A percentile compares a stretch with the other conserved stretches of the same genome.
Conservation (phyloP, 2,797 vertebrate species). For the Perdix hodgsoniae region DNA sequence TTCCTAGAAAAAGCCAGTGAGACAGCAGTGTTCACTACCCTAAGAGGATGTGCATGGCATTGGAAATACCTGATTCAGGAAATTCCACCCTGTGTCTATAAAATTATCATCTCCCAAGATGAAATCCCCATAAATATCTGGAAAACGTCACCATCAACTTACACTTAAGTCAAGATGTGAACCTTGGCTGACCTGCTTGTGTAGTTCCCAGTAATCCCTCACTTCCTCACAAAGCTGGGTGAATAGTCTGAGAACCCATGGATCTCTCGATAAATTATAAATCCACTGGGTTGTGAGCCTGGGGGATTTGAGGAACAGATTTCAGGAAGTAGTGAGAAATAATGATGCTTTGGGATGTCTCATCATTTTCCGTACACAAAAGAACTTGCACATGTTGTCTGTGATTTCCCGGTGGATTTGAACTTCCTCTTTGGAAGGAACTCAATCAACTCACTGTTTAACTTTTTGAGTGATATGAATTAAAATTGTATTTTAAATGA, state of each 20-base stretch:
- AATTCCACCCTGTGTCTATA: slow-evolving; percentile 48
- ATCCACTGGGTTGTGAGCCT: slow-evolving; percentile 70
- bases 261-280: slow-evolving; percentile 73
- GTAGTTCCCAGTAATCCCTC: slow-evolving; percentile 75
- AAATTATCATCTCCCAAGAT: slow-evolving; percentile 54
- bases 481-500: slow-evolving; percentile 71
- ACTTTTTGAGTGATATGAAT: slow-evolving; percentile 69
- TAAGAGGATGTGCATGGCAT: neutral
- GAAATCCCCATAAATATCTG: slow-evolving; percentile 75
- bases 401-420: slow-evolving; percentile 52
- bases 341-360: slow-evolving; percentile 76
- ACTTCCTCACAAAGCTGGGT: slow-evolving; percentile 70
- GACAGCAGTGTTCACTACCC: neutral
- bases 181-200: slow-evolving; percentile 79
- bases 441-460: slow-evolving; percentile 46
- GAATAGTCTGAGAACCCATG: slow-evolving; percentile 69
- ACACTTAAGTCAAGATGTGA: slow-evolving; percentile 67
- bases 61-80: slow-evolving; percentile 30
- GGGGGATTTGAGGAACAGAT: slow-evolving; percentile 69
- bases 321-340: slow-evolving; percentile 78
- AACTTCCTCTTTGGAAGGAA: slow-evolving; percentile 73
- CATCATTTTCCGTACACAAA: slow-evolving; percentile 61
- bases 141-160: slow-evolving; percentile 66
- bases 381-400: slow-evolving; percentile 69
- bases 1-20: neutral